Conservation (phyloP, 1,140 invertebrate genomes). For the Daktulosphaira vitifoliae region DNA sequence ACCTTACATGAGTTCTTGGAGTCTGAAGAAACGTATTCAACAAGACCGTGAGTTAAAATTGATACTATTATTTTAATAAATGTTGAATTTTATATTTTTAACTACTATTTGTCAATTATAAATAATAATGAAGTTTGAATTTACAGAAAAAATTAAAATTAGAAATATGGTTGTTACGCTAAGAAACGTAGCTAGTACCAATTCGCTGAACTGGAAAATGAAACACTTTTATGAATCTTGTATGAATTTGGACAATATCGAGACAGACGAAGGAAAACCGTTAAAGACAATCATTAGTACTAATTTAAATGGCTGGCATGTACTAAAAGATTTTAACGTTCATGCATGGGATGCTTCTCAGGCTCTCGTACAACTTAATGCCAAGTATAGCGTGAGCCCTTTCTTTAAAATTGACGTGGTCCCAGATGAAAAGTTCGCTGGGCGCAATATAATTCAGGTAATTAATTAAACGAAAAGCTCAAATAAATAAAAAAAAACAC, state of each 20-base stretch:
- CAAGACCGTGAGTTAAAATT: slow-evolving; percentile 40
- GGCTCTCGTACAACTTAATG: slow-evolving; percentile 45
- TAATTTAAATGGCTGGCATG: slow-evolving; percentile 48
- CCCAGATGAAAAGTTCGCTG: slow-evolving; percentile 44
- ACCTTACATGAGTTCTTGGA: slow-evolving; percentile 41
- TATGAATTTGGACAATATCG: slow-evolving; percentile 43
- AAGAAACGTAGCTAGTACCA: slow-evolving; percentile 27
- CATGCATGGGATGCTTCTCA: slow-evolving; percentile 45
- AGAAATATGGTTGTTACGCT: slow-evolving; percentile 24
- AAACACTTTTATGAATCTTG: slow-evolving; percentile 44
- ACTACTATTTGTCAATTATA: not conserved
- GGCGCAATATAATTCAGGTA: slow-evolving; percentile 47
- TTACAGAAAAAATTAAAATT: slow-evolving; percentile 35
- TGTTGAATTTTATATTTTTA: too few relatives aligned
- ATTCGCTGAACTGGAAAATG: slow-evolving; percentile 42
- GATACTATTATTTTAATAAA: slow-evolving; percentile 10
- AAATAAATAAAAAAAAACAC: too few relatives aligned
- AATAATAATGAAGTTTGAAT: slow-evolving; percentile 30
- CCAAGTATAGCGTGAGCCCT: slow-evolving; percentile 45
- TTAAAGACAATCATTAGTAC: slow-evolving; percentile 41
- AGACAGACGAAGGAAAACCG: slow-evolving; percentile 41
- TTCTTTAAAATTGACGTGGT: slow-evolving; percentile 49
- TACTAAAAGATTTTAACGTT: slow-evolving; percentile 46
- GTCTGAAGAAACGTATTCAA: slow-evolving; percentile 39
- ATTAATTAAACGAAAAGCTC: slow-evolving; percentile 14